A percentile compares a stretch with the other conserved stretches of the same genome.
Evolutionary conservation across 2,888 invertebrate species (phyloP).

Genomic region (Lysandra bellargus): DNA sequence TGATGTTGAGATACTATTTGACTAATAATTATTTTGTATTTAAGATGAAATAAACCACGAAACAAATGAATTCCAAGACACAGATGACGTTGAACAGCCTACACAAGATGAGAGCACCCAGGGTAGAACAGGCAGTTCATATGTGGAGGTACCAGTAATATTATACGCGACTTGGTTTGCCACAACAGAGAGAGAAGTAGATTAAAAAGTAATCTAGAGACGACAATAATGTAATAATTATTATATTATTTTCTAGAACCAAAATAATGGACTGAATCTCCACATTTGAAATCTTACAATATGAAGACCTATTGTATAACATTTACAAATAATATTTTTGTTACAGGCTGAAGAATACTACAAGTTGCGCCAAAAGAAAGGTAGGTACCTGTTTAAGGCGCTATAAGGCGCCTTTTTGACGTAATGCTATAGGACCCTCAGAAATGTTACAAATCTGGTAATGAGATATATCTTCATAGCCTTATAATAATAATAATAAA

Average conservation of each 20-base stretch:
- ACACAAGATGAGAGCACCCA: not conserved
- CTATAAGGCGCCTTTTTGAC: too few species aligned
- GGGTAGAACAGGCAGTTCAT: not conserved
- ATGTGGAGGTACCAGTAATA: not conserved
- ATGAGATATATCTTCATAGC: too few species aligned
- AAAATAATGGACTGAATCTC: too few species aligned
- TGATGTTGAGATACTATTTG: not conserved
- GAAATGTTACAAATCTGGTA: too few species aligned
- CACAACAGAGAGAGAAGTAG: too few species aligned
- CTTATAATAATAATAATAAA: too few species aligned
- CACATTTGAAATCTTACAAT: not conserved
- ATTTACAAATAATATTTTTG: not conserved
- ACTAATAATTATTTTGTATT: not conserved
- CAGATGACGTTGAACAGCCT: not conserved
- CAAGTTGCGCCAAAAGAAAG: not conserved
- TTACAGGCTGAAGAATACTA: constrained; percentile 13
- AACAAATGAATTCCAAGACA: not conserved
- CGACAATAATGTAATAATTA: too few species aligned
- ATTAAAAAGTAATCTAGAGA: too few species aligned
- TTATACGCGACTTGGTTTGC: too few species aligned
- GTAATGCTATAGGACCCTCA: too few species aligned
- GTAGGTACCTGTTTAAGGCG: not conserved
- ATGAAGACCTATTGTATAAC: not conserved
- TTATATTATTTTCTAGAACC: too few species aligned
- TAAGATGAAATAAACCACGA: not conserved